A percentile compares a stretch with the other conserved stretches of the same genome.
Conservation (phyloP, 2,888 invertebrate genomes). For the Helleia helle region DNA sequence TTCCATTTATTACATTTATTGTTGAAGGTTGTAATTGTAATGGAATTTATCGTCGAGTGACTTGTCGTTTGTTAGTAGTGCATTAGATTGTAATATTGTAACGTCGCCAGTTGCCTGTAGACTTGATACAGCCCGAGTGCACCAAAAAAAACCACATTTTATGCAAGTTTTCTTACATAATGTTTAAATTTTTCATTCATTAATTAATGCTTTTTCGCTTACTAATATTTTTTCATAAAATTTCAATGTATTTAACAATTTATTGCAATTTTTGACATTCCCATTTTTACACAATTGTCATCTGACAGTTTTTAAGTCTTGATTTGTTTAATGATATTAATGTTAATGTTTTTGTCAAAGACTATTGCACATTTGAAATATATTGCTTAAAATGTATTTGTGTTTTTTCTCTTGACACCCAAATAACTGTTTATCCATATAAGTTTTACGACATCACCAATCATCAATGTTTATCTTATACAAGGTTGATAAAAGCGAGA, state of each 20-base stretch:
- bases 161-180: slow-evolving; percentile 7
- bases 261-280: neutral
- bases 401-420: neutral
- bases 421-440: too few species aligned
- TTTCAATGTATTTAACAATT: neutral
- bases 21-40: too few species aligned
- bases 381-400: slow-evolving; percentile 7
- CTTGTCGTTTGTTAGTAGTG: neutral
- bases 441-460: too few species aligned
- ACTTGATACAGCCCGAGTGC: neutral
- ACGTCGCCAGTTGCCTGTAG: neutral
- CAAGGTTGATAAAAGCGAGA: too few species aligned
- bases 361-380: neutral
- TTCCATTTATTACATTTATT: too few species aligned
- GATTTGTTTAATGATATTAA: neutral
- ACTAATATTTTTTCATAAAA: neutral
- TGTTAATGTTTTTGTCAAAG: neutral
- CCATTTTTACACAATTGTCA: neutral
- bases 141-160: slow-evolving; percentile 2
- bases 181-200: too few species aligned
- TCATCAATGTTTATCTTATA: too few species aligned
- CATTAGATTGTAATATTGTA: too few species aligned
- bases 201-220: neutral
- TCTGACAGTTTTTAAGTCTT: neutral
- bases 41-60: neutral